phyloP scores from a whole-genome alignment of 92 coral and sea anemone genomes.

The Palythoa heliodiscus region DNA sequence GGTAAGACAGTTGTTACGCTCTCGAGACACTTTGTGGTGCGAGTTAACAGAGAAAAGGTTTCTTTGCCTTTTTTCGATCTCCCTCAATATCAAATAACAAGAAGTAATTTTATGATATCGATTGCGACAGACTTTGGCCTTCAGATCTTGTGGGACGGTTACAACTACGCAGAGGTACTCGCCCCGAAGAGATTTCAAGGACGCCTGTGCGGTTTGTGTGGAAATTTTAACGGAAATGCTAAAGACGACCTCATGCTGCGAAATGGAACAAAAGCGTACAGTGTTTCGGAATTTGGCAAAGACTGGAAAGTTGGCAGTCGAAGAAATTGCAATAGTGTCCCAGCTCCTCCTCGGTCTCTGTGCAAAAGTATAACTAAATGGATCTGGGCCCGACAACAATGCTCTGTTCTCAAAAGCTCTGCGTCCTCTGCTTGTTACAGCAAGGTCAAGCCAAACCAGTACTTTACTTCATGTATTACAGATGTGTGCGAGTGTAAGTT shows the following conservation, averaged over 20 bases:
- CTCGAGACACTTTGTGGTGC: slow-evolving; percentile 65
- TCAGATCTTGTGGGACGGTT: slow-evolving; percentile 92
- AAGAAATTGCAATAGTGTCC: slow-evolving; percentile 53
- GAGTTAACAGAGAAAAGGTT: slow-evolving; percentile 71
- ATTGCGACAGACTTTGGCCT: slow-evolving; percentile 73
- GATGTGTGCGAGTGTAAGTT: slow-evolving; percentile 84
- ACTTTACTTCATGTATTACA: slow-evolving; percentile 69
- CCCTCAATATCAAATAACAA: slow-evolving; percentile 81
- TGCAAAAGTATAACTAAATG: slow-evolving; percentile 51
- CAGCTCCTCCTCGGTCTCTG: slow-evolving; percentile 50
- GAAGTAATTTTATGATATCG: slow-evolving; percentile 66
- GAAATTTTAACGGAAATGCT: slow-evolving; percentile 85
- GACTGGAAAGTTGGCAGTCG: slow-evolving; percentile 79
- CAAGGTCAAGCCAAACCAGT: slow-evolving; percentile 69
- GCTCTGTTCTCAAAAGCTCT: slow-evolving; percentile 72
- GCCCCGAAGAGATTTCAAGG: slow-evolving; percentile 77
- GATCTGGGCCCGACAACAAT: slow-evolving; percentile 78
- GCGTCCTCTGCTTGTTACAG: slow-evolving; percentile 83
- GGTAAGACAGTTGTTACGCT: slow-evolving; percentile 66
- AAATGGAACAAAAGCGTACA: slow-evolving; percentile 66
- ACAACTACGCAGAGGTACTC: slow-evolving; percentile 88
- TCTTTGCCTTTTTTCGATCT: slow-evolving; percentile 66
- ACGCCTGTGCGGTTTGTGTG: slow-evolving; percentile 87
- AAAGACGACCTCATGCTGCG: slow-evolving; percentile 74
- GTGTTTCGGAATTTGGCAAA: slow-evolving; percentile 71